A percentile compares a stretch with the other conserved stretches of the same genome.
These are phyloP conservation scores for Ficedula albicollis DNA, from an alignment of 2,797 vertebrate genomes.

Conservation along the genomic window DNA sequence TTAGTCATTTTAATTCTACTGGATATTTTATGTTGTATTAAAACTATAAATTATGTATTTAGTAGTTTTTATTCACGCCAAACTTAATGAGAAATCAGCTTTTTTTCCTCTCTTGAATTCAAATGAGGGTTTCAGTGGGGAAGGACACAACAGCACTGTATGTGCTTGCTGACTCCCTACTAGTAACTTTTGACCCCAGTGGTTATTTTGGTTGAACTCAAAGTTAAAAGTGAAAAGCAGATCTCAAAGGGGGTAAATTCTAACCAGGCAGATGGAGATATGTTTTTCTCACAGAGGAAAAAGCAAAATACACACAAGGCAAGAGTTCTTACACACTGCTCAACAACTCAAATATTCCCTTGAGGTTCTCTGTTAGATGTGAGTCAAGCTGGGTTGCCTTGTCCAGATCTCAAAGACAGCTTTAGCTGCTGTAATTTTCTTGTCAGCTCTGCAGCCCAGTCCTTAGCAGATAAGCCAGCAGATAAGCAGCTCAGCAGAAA, in stretches of 20 bases:
- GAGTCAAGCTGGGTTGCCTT: background rate
- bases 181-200: background rate
- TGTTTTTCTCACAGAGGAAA: background rate
- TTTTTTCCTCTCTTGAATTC: background rate
- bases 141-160: background rate
- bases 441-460: background rate
- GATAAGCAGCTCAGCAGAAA: slow-evolving; percentile 49
- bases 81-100: background rate
- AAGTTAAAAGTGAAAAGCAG: background rate
- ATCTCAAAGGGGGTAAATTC: background rate
- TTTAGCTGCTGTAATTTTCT: slow-evolving; percentile 16
- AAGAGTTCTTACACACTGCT: background rate
- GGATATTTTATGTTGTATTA: background rate
- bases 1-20: background rate
- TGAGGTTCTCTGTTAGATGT: background rate
- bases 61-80: background rate
- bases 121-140: background rate
- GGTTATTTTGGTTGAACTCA: background rate
- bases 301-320: background rate
- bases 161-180: background rate
- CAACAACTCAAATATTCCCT: background rate
- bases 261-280: background rate
- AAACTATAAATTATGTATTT: background rate
- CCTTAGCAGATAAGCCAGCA: background rate
- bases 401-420: background rate